Percentiles rank a stretch among this genome's conserved stretches.
These are phyloP conservation scores for Ferrisia virgata DNA, from an alignment of 2,888 invertebrate species.

Conservation along the genomic window DNA sequence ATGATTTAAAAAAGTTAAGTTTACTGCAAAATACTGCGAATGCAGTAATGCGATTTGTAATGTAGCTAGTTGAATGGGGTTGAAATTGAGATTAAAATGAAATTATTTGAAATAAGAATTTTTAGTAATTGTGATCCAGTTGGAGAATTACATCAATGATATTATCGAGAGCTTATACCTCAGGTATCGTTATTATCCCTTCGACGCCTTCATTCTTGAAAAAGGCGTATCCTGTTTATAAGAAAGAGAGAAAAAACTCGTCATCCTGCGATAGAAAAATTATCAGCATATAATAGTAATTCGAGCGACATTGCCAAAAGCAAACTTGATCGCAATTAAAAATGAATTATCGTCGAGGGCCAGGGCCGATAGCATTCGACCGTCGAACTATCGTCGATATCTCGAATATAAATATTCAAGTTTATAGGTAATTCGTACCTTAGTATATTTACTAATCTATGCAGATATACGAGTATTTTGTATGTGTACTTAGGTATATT, in stretches of 20 bases:
- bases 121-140: no score
- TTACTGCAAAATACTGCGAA: no score
- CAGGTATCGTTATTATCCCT: no score
- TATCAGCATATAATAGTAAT: background rate
- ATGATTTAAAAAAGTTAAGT: no score
- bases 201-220: background rate
- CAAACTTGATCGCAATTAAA: background rate
- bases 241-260: background rate
- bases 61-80: no score
- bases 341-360: background rate
- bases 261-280: background rate
- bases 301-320: background rate
- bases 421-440: no score
- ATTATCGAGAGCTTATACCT: no score
- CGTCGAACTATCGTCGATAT: background rate
- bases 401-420: background rate
- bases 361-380: background rate
- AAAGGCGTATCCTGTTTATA: background rate
- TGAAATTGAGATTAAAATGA: no score
- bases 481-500: background rate
- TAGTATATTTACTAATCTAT: no score
- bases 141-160: no score
- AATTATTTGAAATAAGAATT: no score
- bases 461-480: background rate
- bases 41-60: no score